Conservation (phyloP, 2,797 vertebrate species). For the Podarcis lilfordi region DNA sequence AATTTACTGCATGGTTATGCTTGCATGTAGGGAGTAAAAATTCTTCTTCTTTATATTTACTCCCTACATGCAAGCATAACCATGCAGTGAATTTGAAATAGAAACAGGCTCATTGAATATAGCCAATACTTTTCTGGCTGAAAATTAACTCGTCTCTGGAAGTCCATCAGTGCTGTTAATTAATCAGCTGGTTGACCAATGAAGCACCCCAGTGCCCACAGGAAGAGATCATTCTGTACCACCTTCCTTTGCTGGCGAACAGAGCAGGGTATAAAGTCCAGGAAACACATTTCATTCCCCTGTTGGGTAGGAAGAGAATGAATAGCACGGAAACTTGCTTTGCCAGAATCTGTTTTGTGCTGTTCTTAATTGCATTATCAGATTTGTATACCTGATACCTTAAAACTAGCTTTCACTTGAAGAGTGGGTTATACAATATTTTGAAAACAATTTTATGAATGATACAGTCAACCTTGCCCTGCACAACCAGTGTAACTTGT, state of each 20-base stretch:
- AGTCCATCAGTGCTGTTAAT: neutral
- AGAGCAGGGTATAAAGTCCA: slow-evolving; percentile 31
- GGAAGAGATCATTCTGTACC: slow-evolving; percentile 17
- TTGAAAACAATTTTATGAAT: neutral
- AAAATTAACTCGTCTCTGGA: neutral
- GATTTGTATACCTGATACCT: neutral
- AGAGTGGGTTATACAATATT: neutral
- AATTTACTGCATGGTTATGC: neutral
- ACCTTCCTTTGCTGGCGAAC: neutral
- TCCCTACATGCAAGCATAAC: no score
- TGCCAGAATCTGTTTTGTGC: slow-evolving; percentile 1
- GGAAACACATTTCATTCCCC: slow-evolving; percentile 8
- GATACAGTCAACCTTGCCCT: neutral
- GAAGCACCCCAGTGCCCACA: neutral
- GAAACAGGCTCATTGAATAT: neutral
- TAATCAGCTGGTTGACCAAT: slow-evolving; percentile 14
- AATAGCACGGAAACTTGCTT: neutral
- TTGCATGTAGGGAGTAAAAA: neutral
- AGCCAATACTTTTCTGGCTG: neutral
- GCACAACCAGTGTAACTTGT: neutral
- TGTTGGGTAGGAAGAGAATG: neutral
- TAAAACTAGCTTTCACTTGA: neutral
- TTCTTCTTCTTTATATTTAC: no score
- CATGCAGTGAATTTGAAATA: no score
- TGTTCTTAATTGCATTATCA: slow-evolving; percentile 20